Evolutionary conservation across 2,888 invertebrate genomes (phyloP), one percentile per base, ranked within the genome.

Genomic region (Campoplex nolae): DNA sequence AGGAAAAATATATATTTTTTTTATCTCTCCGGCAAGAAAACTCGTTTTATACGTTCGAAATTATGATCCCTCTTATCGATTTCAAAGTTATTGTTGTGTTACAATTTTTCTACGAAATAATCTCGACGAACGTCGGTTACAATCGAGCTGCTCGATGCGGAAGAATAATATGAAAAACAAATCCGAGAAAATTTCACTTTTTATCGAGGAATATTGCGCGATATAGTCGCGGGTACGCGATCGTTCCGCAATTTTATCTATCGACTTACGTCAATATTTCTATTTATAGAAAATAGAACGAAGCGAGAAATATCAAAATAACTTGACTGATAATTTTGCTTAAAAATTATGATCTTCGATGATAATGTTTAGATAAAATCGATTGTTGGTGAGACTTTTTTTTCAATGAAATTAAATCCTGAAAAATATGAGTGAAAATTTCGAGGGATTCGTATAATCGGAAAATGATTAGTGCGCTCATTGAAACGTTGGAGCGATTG

Each of bases 121-220:
- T 42, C 23, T 28, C 38, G 8, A 85, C 54, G 54, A 81, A 48
- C 45, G 28, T 28, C n/a, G 8, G 48, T 23, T 71, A 78, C 54
- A 56, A 86, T 84, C 75, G 65, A 56, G 35, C 70, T 28, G 18
- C 54, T 11, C 23, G 67, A 32, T 45, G 51, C 23, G 70, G 67
- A 74, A 4, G n/a, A 78, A 84, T 6, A 48, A 70, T 62, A 54
- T 28, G 28, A 75, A 75, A 23, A 42, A 75, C 11, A 45, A 13
- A 11, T 45, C 35, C 32, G 32, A 16, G 70, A 71, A 16, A 74
- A 75, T 87, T 84, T 83, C 79, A 48, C 83, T 76, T 76, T 79
- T 84, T 76, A 71, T 56, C 70, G 70, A 75, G 74, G 78, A 76
- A 77, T 74, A 35, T 58, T 62, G 4, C 13, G 23, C 75, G 54